These are phyloP conservation scores for Oplegnathus fasciatus DNA, from an alignment of 2,113 vertebrate genomes.

Conservation along the genomic window DNA sequence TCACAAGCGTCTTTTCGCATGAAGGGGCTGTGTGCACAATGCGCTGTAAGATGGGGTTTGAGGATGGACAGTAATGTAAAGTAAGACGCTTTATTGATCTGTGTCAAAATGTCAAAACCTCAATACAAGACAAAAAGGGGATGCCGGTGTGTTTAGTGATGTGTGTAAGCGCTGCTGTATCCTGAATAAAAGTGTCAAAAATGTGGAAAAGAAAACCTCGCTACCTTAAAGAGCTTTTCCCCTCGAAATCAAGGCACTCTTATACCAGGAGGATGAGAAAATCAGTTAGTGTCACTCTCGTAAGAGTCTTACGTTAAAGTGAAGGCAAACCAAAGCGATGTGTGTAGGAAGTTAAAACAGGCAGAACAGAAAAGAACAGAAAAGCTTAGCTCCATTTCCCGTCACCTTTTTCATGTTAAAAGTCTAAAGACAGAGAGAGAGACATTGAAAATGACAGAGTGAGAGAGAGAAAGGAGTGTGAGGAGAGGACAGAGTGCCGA, in stretches of 20 bases:
- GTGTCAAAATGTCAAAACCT: constrained; percentile 3
- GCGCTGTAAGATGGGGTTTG: too few species aligned
- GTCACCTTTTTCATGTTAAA: background rate
- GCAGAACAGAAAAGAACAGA: constrained; percentile 13
- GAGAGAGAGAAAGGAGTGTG: constrained; percentile 18
- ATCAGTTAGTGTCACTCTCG: constrained; percentile 6
- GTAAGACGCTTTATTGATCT: too few species aligned
- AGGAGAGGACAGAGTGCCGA: constrained; percentile 28
- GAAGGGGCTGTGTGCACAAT: too few species aligned
- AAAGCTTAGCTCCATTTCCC: background rate
- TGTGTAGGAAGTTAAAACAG: constrained; percentile 27
- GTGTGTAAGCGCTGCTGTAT: background rate
- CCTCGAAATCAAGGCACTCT: background rate
- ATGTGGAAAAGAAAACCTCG: background rate
- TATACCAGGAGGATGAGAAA: background rate
- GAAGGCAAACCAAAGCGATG: background rate
- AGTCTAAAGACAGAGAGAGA: background rate
- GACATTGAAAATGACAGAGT: background rate
- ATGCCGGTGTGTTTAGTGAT: background rate
- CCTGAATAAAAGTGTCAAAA: background rate
- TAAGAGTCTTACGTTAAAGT: constrained; percentile 13
- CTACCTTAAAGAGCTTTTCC: constrained; percentile 1
- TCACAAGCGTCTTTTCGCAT: background rate
- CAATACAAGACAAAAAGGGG: background rate
- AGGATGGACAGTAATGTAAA: too few species aligned